These are phyloP conservation scores for Unio pictorum DNA, from an alignment of 2,888 invertebrate genomes.

Conservation along the genomic window DNA sequence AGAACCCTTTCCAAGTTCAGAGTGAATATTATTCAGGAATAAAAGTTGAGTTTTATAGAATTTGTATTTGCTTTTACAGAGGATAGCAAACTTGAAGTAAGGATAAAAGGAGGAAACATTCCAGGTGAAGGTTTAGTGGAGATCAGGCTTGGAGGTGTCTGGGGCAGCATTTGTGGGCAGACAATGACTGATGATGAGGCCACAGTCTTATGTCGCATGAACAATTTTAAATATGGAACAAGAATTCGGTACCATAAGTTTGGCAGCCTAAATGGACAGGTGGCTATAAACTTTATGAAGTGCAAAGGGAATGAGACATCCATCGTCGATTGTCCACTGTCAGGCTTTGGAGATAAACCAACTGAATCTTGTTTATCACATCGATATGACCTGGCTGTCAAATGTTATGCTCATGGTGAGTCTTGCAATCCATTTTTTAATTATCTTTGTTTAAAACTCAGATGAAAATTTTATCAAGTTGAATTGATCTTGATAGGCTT, in stretches of 20 bases:
- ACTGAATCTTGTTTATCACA: slow-evolving; percentile 31
- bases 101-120: slow-evolving; percentile 29
- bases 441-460: too few species aligned
- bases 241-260: slow-evolving; percentile 20
- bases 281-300: slow-evolving; percentile 63
- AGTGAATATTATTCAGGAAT: too few species aligned
- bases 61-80: slow-evolving; percentile 22
- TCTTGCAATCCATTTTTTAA: neutral
- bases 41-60: neutral
- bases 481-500: too few species aligned
- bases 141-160: slow-evolving; percentile 80
- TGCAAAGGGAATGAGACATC: slow-evolving; percentile 72
- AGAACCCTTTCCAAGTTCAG: too few species aligned
- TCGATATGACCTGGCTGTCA: slow-evolving; percentile 42
- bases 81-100: slow-evolving; percentile 20
- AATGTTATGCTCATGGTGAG: slow-evolving; percentile 50
- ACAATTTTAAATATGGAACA: slow-evolving; percentile 50
- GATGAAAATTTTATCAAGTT: too few species aligned
- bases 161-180: slow-evolving; percentile 84
- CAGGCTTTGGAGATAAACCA: slow-evolving; percentile 31
- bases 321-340: slow-evolving; percentile 41
- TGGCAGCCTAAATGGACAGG: slow-evolving; percentile 37
- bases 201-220: slow-evolving; percentile 51
- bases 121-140: slow-evolving; percentile 78
- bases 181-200: slow-evolving; percentile 39